These are phyloP conservation scores for Mungos mungo DNA, from an alignment of 2,113 vertebrate genomes.

Conservation along the genomic window DNA sequence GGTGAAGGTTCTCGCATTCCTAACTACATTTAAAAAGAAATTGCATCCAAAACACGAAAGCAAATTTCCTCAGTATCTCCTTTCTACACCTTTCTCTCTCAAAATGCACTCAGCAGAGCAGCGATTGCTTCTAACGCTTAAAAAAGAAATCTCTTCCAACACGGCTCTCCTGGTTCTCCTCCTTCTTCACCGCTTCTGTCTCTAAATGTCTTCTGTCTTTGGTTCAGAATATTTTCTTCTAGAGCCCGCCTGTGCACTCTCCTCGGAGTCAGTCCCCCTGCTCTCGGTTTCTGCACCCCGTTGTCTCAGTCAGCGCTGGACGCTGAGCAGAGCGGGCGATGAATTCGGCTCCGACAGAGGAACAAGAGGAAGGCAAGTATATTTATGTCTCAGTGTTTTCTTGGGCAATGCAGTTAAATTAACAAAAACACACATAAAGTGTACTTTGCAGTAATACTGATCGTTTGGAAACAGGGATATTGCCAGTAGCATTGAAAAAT, in stretches of 20 bases:
- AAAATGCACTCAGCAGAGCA: background rate
- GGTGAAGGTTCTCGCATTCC: background rate
- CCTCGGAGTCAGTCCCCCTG: background rate
- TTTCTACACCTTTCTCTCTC: background rate
- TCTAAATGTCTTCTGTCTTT: background rate
- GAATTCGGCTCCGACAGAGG: background rate
- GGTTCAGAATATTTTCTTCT: background rate
- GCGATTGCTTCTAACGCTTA: background rate
- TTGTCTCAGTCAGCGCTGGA: background rate
- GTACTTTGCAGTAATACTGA: background rate
- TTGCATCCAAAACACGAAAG: background rate
- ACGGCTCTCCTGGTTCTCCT: background rate
- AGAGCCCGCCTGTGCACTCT: background rate
- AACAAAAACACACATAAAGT: conserved; percentile 9
- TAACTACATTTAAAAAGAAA: background rate
- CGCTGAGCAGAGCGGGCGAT: background rate
- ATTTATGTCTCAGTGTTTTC: background rate
- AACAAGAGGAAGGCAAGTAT: background rate
- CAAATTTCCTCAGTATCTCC: background rate
- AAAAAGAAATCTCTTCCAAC: background rate
- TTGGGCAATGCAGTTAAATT: background rate
- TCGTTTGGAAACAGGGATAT: conserved; percentile 27
- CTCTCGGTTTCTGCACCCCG: background rate
- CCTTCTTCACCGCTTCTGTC: background rate
- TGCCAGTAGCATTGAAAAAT: background rate